Evolutionary conservation across 1,140 invertebrate genomes (phyloP), one percentile per base, ranked within the genome.

Genomic region (Pinna nobilis): DNA sequence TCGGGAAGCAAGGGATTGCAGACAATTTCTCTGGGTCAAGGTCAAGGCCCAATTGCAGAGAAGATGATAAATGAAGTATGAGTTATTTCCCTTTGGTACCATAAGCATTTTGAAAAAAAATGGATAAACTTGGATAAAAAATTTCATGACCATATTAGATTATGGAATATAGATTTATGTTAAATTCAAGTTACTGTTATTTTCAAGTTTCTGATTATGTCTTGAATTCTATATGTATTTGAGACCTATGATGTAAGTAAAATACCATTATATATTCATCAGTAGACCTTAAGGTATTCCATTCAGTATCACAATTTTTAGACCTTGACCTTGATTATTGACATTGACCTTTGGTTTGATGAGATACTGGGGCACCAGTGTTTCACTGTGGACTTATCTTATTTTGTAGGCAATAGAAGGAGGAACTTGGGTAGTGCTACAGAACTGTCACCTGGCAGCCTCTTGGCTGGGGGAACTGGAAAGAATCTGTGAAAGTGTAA

Each of bases 381-480:
- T 18, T 3, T 61, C 18, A 37, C 7, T 37, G 9, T 61, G 20
- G 39, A 39, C 23, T 5, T 39, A 39, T n/a, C 18, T n/a, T 53
- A 37, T 23, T 41, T 76, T 68, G 18, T 68, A 89, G 84, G 88
- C 87, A n/a, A 71, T 87, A 7, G 79, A 86, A 51, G 68, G 69
- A 50, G 88, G 88, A 2, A 86, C 85, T 1, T 90, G 89, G 89
- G 85, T 89, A 15, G 85, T 90, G 0, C 74, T 90, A 64, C 89
- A 89, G 80, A 90, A 90, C 75, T 90, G 89, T 76, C 89, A 90
- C 66, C 76, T 90, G 23, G 88, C 89, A 28, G 84, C 86, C 0
- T 88, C 87, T 1, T 90, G 88, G 88, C 77, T 89, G 6, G 82
- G 82, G 32, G 82, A 87, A 67, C 68, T 90, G 35, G 88, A 89